Evolutionary conservation across 53 echinoderm and acorn worm species (phyloP).

Genomic region (Hippasteria phrygiana): DNA sequence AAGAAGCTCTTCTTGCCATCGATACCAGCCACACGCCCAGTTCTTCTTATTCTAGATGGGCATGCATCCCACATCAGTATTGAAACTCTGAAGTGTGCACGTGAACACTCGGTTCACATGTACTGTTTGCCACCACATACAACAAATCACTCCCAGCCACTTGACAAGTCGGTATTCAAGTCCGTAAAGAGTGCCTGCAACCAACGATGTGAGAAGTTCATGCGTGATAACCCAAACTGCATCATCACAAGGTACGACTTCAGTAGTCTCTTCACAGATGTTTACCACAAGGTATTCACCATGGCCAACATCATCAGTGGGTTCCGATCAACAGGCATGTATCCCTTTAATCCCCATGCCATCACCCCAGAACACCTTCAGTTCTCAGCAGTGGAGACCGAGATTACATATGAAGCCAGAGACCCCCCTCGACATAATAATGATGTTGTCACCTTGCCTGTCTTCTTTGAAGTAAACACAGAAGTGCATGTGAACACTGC

Average conservation of each 20-base stretch:
- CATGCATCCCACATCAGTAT: neutral
- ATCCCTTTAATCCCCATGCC: slow-evolving; percentile 17
- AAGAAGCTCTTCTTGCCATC: slow-evolving; percentile 64
- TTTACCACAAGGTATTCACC: slow-evolving; percentile 24
- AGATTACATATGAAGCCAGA: neutral
- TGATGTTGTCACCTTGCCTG: slow-evolving; percentile 1
- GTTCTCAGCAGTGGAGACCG: slow-evolving; percentile 18
- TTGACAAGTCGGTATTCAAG: slow-evolving; percentile 70
- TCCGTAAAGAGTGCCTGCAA: slow-evolving; percentile 65
- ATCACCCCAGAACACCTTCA: slow-evolving; percentile 30
- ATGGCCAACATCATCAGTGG: slow-evolving; percentile 33
- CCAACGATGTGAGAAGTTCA: slow-evolving; percentile 57
- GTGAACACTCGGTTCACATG: slow-evolving; percentile 60
- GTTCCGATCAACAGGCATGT: slow-evolving; percentile 26
- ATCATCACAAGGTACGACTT: slow-evolving; percentile 60
- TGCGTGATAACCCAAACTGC: slow-evolving; percentile 56
- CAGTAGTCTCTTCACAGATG: slow-evolving; percentile 53
- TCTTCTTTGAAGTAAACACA: neutral
- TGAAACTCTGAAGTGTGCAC: slow-evolving; percentile 31
- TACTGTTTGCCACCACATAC: slow-evolving; percentile 75
- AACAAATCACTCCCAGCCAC: slow-evolving; percentile 73
- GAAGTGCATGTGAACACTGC: neutral
- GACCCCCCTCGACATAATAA: neutral
- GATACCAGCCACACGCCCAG: slow-evolving; percentile 56
- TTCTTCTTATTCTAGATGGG: slow-evolving; percentile 31